Percentiles rank a stretch among this genome's conserved stretches.
phyloP scores from a whole-genome alignment of 2,113 vertebrate genomes.

The Sylvicapra grimmia region DNA sequence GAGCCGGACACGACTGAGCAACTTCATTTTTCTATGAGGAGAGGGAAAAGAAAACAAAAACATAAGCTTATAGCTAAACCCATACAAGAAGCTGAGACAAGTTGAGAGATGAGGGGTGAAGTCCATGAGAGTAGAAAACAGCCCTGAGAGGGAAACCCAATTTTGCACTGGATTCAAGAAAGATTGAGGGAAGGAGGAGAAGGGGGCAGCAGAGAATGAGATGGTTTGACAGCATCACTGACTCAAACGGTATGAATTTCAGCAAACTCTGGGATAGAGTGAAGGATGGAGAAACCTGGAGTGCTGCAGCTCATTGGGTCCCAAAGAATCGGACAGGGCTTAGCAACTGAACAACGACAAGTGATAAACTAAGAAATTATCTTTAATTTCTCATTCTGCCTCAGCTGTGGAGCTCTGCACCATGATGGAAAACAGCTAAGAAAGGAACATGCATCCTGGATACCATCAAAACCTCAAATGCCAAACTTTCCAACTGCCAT shows the following conservation, averaged over 20 bases:
- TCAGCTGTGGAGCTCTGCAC: neutral
- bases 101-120: neutral
- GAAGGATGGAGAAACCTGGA: neutral
- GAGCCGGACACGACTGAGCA: fast-evolving
- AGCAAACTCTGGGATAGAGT: neutral
- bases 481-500: neutral
- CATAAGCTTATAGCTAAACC: neutral
- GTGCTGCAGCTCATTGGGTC: neutral
- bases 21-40: neutral
- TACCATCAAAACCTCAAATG: neutral
- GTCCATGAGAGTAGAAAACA: neutral
- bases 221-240: neutral
- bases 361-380: neutral
- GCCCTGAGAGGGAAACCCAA: neutral
- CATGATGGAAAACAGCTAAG: neutral
- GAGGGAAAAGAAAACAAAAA: neutral
- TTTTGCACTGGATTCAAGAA: neutral
- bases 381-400: neutral
- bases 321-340: neutral
- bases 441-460: neutral
- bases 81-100: neutral
- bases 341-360: neutral
- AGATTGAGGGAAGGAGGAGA: neutral
- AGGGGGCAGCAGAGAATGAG: neutral
- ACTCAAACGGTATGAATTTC: neutral